Conservation (phyloP, 1,140 invertebrate genomes). For the Drosophila micromelanica region DNA sequence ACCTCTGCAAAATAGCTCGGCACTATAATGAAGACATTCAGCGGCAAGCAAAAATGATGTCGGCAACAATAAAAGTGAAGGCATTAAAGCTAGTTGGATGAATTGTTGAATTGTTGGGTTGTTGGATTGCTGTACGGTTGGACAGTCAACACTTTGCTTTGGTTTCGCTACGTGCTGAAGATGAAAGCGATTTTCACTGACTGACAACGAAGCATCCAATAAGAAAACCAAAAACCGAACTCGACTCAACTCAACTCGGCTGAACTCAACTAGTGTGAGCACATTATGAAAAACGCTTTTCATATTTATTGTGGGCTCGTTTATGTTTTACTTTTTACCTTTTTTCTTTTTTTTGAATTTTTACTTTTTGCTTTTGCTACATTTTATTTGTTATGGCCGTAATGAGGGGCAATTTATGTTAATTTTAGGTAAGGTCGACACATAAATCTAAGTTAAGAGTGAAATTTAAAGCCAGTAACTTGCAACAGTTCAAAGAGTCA, state of each 20-base stretch:
- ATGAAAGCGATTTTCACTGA: conserved; percentile 77
- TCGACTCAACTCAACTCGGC: conserved; percentile 31
- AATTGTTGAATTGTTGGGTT: conserved; percentile 10
- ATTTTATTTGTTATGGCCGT: conserved; percentile 47
- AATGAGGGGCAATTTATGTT: conserved; percentile 80
- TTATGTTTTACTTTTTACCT: conserved; percentile 37
- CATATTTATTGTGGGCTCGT: conserved; percentile 69
- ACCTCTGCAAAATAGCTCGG: background rate
- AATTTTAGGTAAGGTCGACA: conserved; percentile 72
- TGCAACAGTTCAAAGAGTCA: conserved; percentile 41
- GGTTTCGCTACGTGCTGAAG: conserved; percentile 34
- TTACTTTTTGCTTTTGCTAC: conserved; percentile 16
- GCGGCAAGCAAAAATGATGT: conserved; percentile 48
- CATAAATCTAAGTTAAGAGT: conserved; percentile 76
- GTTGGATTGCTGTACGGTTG: conserved; percentile 20
- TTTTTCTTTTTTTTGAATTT: conserved; percentile 2
- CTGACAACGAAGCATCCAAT: conserved; percentile 30
- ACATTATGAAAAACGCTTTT: conserved; percentile 63
- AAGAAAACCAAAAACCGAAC: conserved; percentile 31
- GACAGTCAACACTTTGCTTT: conserved; percentile 46
- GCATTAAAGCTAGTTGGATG: conserved; percentile 41
- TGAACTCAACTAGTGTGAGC: conserved; percentile 31
- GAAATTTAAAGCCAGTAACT: conserved; percentile 63
- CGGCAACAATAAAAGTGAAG: conserved; percentile 61
- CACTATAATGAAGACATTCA: conserved; percentile 62